Evolutionary conservation across 2,113 vertebrate species (phyloP), one percentile per base, ranked within the genome.

Genomic region (cat (Felis catus)): DNA sequence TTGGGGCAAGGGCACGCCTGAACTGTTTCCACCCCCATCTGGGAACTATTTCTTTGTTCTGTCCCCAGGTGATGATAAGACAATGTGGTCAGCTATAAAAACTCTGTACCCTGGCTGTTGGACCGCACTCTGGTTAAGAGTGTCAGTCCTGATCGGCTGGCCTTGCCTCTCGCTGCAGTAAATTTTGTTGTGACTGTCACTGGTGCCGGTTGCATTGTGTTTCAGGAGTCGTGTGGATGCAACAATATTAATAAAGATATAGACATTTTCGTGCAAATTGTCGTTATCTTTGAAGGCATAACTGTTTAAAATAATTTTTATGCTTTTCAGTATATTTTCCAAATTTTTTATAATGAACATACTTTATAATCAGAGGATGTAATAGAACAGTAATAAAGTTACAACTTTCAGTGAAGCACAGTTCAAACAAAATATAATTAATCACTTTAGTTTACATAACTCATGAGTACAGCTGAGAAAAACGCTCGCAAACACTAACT

Each of bases 341-440:
- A 94, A 51, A 94, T 73, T 78, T 91, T 81, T 61, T 96, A n/a
- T 63, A 91, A 79, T 39, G 39, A 91, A 88, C 4, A 51, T 27
- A 94, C 79, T 94, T 95, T 51, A 95, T 68, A 94, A 68, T 80
- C 39, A 95, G 19, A 93, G 88, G 31, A 79, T 45, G 1, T 58
- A 66, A 55, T 41, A 39, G 66, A 91, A 82, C 65, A 74, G 65
- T 33, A 90, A 61, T 85, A 48, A 86, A 92, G 63, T 68, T 25
- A 83, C 19, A 76, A 63, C n/a, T 89, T 88, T 92, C n/a, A 70
- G 41, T 79, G 70, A 89, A 55, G 41, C 41, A 41, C 36, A 76
- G 31, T 76, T 19, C 25, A 92, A 89, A 80, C 19, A 95, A 90
- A 89, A 85, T 94, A 63, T 53, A 58, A 5, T 68, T 68, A 89